Conservation (phyloP, 1,140 invertebrate species). For the Ericerus pela region DNA sequence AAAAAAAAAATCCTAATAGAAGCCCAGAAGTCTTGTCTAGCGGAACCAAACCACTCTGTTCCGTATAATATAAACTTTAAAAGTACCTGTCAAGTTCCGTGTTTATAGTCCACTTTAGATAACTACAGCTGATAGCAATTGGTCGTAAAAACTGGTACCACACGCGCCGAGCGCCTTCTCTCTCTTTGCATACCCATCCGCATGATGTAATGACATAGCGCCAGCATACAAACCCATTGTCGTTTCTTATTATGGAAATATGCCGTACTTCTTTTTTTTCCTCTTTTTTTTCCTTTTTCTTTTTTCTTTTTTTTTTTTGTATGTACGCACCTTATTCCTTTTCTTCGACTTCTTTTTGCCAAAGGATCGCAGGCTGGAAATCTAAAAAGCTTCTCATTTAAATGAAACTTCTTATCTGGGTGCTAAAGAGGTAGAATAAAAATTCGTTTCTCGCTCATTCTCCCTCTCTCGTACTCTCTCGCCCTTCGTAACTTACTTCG, state of each 20-base stretch:
- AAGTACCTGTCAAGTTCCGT: slow-evolving; percentile 8
- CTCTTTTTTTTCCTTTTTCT: neutral
- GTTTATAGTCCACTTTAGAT: slow-evolving; percentile 11
- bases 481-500: too few relatives aligned
- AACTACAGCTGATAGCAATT: slow-evolving; percentile 1
- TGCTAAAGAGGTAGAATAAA: too few relatives aligned
- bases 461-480: too few relatives aligned
- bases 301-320: neutral
- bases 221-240: neutral
- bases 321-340: too few relatives aligned
- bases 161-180: neutral
- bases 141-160: slow-evolving; percentile 11
- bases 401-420: slow-evolving; percentile 10
- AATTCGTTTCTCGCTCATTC: too few relatives aligned
- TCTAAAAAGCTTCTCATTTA: slow-evolving; percentile 9
- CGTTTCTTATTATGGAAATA: slow-evolving; percentile 11
- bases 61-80: neutral
- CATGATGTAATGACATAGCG: neutral
- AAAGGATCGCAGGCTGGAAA: neutral
- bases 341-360: neutral
- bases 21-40: neutral
- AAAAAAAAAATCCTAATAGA: too few relatives aligned
- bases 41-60: neutral
- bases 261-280: neutral
- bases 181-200: too few relatives aligned